phyloP scores from a whole-genome alignment of 2,888 invertebrate genomes.

The Scaptomyza reducta region DNA sequence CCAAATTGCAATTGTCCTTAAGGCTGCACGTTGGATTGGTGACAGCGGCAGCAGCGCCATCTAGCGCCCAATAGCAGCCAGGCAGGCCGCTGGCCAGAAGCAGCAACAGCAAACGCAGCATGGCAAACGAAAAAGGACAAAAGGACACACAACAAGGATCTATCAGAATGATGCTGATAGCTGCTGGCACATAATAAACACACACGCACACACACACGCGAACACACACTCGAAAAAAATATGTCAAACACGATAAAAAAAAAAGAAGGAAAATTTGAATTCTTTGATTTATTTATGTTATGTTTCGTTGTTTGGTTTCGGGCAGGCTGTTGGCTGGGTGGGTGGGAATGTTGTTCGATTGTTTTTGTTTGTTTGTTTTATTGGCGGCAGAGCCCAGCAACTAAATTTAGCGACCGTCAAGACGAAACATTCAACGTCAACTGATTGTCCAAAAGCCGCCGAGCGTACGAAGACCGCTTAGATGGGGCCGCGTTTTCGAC shows the following conservation, averaged over 20 bases:
- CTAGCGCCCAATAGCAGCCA: slow-evolving; percentile 44
- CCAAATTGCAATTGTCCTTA: slow-evolving; percentile 81
- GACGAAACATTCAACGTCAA: slow-evolving; percentile 81
- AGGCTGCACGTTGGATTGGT: slow-evolving; percentile 78
- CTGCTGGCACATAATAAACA: slow-evolving; percentile 43
- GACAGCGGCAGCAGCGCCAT: slow-evolving; percentile 46
- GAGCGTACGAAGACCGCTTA: slow-evolving; percentile 73
- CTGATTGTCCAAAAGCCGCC: slow-evolving; percentile 76
- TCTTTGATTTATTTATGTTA: neutral
- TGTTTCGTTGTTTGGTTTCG: neutral
- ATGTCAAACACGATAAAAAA: neutral
- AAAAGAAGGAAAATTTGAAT: neutral
- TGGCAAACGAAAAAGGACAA: neutral
- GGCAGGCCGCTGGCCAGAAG: slow-evolving; percentile 17
- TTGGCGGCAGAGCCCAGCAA: slow-evolving; percentile 39
- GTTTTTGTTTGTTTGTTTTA: slow-evolving; percentile 1
- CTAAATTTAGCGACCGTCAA: slow-evolving; percentile 76
- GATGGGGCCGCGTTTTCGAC: slow-evolving; percentile 36
- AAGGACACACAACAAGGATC: neutral
- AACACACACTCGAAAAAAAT: slow-evolving; percentile 12
- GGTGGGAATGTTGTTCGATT: slow-evolving; percentile 12
- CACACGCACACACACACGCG: slow-evolving; percentile 21
- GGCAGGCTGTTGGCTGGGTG: neutral
- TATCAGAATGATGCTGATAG: neutral
- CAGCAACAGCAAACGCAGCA: slow-evolving; percentile 17